phyloP scores from a whole-genome alignment of 2,113 vertebrate genomes.

The Mirza zaza region DNA sequence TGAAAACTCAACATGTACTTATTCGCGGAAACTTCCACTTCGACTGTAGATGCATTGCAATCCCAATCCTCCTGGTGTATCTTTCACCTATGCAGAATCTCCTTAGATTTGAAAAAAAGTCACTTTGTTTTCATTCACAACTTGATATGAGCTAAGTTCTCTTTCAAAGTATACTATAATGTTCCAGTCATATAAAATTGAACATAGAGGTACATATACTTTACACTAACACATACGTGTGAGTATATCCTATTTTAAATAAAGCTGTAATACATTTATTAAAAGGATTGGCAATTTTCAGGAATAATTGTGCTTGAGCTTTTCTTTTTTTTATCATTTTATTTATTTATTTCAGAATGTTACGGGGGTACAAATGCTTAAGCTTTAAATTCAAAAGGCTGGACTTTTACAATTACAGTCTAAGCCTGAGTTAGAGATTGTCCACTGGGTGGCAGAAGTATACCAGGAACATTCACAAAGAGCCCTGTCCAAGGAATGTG shows the following conservation, averaged over 20 bases:
- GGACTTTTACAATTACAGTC: neutral
- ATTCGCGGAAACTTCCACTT: neutral
- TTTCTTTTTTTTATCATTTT: neutral
- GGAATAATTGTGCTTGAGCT: neutral
- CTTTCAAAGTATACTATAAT: neutral
- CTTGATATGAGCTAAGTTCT: neutral
- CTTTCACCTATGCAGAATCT: neutral
- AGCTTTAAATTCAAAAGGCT: neutral
- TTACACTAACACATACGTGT: neutral
- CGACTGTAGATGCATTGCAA: neutral
- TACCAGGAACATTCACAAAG: neutral
- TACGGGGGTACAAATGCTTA: no score
- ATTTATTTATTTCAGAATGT: no score
- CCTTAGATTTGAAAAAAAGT: neutral
- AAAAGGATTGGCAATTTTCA: neutral
- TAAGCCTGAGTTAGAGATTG: neutral
- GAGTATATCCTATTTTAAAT: neutral
- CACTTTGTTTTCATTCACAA: neutral
- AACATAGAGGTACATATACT: neutral
- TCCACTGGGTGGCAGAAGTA: conserved; percentile 68
- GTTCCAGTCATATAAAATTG: neutral
- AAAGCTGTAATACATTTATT: neutral
- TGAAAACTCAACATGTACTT: neutral
- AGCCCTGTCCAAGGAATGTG: neutral
- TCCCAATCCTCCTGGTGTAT: neutral